A percentile compares a stretch with the other conserved stretches of the same genome.
Conservation (phyloP, 1,140 invertebrate species). For the Helicoverpa armigera region DNA sequence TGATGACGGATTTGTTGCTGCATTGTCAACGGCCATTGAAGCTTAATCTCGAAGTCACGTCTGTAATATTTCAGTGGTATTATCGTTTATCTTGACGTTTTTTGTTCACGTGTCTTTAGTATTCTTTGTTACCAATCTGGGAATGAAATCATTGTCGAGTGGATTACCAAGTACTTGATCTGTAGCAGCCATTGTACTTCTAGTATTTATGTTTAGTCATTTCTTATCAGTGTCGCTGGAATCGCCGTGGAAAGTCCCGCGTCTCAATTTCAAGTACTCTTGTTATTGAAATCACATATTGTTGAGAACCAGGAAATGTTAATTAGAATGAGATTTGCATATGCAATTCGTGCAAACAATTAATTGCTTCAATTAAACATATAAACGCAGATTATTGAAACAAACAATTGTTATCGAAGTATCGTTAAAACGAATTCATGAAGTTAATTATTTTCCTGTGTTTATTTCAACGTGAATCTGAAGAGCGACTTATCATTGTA, state of each 20-base stretch:
- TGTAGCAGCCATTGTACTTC: not conserved
- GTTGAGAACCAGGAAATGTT: not conserved
- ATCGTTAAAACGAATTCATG: not conserved
- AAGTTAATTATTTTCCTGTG: conserved; percentile 10
- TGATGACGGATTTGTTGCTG: not conserved
- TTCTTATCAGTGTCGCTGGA: conserved; percentile 11
- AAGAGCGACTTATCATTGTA: conserved; percentile 14
- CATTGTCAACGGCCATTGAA: conserved; percentile 27
- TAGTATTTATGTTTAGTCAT: conserved; percentile 30
- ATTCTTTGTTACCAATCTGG: conserved; percentile 8
- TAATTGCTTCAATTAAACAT: too few species aligned
- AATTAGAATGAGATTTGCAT: not conserved
- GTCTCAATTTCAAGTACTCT: not conserved
- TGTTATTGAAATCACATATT: not conserved
- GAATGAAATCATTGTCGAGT: conserved; percentile 35
- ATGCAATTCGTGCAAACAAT: too few species aligned
- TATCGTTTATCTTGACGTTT: conserved; percentile 37
- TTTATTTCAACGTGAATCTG: conserved; percentile 13
- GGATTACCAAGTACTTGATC: conserved; percentile 31
- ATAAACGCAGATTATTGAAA: not conserved
- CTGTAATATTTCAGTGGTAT: conserved; percentile 41
- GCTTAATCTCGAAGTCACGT: conserved; percentile 43
- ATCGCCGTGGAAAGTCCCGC: conserved; percentile 11
- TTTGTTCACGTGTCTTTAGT: conserved; percentile 7
- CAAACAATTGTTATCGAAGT: not conserved